These are phyloP conservation scores for Tadarida brasiliensis DNA, from an alignment of 2,797 vertebrate species.

Conservation along the genomic window DNA sequence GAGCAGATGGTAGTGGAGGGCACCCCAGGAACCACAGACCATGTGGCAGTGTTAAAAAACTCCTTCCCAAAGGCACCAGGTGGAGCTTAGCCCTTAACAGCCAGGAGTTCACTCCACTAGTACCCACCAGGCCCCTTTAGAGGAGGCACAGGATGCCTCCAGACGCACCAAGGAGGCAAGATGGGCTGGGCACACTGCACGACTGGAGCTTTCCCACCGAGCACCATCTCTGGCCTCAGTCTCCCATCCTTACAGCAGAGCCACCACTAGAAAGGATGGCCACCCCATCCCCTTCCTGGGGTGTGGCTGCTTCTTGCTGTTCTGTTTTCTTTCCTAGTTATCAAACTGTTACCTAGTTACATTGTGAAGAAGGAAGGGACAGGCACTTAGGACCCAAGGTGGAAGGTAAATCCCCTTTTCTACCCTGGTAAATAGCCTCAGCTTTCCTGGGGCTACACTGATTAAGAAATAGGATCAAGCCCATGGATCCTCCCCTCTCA, in stretches of 20 bases:
- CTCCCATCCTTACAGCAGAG: background rate
- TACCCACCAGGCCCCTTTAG: slow-evolving; percentile 3
- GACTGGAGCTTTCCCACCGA: background rate
- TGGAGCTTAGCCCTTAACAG: background rate
- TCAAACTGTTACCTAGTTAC: slow-evolving; percentile 18
- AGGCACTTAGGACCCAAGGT: background rate
- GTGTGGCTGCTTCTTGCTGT: background rate
- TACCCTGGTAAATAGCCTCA: slow-evolving; percentile 6
- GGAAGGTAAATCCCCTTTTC: background rate
- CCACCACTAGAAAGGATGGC: no score
- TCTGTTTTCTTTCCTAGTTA: slow-evolving; percentile 25
- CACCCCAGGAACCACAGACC: slow-evolving; percentile 12
- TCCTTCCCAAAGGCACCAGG: background rate
- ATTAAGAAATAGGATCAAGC: slow-evolving; percentile 54
- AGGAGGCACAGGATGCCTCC: background rate
- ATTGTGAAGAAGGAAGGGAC: background rate
- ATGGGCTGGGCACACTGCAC: background rate
- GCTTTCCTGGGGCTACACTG: background rate
- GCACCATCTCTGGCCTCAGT: background rate
- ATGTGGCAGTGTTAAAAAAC: background rate
- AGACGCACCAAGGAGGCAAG: slow-evolving; percentile 47
- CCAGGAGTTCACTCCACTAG: background rate
- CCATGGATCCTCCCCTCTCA: background rate
- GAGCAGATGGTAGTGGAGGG: slow-evolving; percentile 31
- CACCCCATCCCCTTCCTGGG: background rate